phyloP scores from a whole-genome alignment of 2,797 vertebrate genomes.

The Esox masquinongy region DNA sequence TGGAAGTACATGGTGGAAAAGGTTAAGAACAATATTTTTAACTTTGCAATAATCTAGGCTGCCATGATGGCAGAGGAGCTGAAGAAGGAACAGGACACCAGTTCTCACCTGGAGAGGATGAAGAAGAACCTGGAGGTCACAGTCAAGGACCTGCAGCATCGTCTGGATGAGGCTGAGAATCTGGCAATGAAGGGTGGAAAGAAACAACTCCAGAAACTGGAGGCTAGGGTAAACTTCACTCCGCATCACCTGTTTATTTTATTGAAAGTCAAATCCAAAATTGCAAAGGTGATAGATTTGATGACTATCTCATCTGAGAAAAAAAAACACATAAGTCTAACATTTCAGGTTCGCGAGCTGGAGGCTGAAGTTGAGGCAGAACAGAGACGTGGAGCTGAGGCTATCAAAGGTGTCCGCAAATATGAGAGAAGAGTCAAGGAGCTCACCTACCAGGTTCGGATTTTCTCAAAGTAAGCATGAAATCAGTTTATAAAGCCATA shows the following conservation, averaged over 20 bases:
- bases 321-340: background rate
- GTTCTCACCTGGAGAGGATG: constrained; percentile 86
- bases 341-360: constrained; percentile 82
- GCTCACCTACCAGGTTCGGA: constrained; percentile 81
- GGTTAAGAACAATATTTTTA: background rate
- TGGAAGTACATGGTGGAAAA: too few relatives aligned
- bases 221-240: constrained; percentile 71
- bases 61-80: constrained; percentile 95
- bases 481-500: too few relatives aligned
- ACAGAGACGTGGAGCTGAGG: constrained; percentile 80
- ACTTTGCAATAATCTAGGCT: constrained; percentile 66
- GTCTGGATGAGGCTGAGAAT: constrained; percentile 86
- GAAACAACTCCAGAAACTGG: constrained; percentile 92
- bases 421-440: constrained; percentile 87
- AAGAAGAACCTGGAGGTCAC: constrained; percentile 90
- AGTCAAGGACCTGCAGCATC: constrained; percentile 80
- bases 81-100: constrained; percentile 93
- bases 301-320: too few relatives aligned
- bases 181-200: constrained; percentile 90
- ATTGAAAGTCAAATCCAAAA: too few relatives aligned
- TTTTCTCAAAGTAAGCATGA: background rate
- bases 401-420: constrained; percentile 82
- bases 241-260: constrained; percentile 1
- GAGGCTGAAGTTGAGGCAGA: constrained; percentile 83
- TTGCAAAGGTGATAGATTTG: background rate